Evolutionary conservation across 2,113 vertebrate genomes (phyloP).

Genomic region (Melanerpes formicivorus): DNA sequence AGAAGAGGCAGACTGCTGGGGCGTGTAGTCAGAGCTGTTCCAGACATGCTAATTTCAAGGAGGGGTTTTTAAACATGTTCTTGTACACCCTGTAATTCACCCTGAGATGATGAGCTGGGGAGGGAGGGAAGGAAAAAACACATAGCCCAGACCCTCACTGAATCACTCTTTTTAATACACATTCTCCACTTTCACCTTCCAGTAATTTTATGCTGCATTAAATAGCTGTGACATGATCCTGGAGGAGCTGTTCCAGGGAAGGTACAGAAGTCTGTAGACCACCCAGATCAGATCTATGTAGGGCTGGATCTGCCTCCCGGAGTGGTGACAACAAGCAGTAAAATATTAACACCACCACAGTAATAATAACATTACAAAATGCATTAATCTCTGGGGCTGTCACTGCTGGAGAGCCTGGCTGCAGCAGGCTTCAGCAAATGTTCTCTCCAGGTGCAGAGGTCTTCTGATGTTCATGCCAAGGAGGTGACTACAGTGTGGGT

Average conservation of each 20-base stretch:
- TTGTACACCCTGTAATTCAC: neutral
- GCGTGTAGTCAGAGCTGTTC: neutral
- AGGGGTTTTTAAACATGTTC: neutral
- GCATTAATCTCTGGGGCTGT: neutral
- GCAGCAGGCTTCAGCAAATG: neutral
- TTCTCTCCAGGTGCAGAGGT: neutral
- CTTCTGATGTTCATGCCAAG: neutral
- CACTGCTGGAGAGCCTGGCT: neutral
- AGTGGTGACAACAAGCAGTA: slow-evolving; percentile 21
- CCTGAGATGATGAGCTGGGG: neutral
- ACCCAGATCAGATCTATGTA: neutral
- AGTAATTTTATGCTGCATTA: neutral
- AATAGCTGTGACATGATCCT: neutral
- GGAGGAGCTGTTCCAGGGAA: neutral
- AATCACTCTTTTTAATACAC: fast-evolving
- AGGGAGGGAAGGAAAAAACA: neutral
- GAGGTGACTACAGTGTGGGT: neutral
- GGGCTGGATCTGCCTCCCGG: neutral
- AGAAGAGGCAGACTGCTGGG: neutral
- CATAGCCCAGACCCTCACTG: neutral
- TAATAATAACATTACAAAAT: neutral
- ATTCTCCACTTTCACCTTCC: neutral
- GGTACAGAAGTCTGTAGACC: neutral
- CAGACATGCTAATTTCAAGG: neutral
- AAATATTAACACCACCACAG: slow-evolving; percentile 14